Base-by-base conservation (phyloP, 2,797 vertebrate species). In the Babyrousa celebensis region DNA sequence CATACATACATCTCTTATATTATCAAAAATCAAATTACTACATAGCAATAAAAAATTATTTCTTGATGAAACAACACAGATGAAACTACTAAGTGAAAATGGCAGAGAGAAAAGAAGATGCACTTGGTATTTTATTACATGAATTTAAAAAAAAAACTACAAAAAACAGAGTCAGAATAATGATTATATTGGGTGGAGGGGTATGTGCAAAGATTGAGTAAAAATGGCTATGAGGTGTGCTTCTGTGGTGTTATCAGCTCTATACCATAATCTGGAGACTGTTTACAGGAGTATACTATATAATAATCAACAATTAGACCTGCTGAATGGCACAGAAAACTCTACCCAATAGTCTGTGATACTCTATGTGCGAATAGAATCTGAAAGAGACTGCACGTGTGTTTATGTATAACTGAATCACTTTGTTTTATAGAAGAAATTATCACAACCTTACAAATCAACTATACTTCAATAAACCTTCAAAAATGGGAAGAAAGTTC, bases 181-280 rank as follows among this genome's bases (percentile, higher is more conserved):
- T 54, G 25, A 1, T 52, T 63, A 63, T 21, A 15, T 1, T 40
- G 20, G 11, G 4, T 48, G 20, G 27, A 63, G 15, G 40, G 8
- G 12, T 12, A 0, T 32, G 9, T 21, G 3, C 7, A 60, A 23
- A 25, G 5, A 60, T 7, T 36, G 14, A n/a, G 0, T 25, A 5
- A 23, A 86, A 48, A 21, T 25, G 8, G 10, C 1, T 0, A 40
- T 1, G 1, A 29, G 43, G 2, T 3, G 11, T 43, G 3, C n/a
- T 16, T 27, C 20, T 12, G 7, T 12, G 58, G 27, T 48, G 5
- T 1, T 25, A 77, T 2, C 0, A n/a, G 10, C 2, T 43, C 3
- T 62, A 6, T 29, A 18, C 16, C 12, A 17, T 9, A 40, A 54
- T 16, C 20, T n/a, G 1, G 1, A 56, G 54, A 0, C 17, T 48